Conservation (phyloP, 1,140 invertebrate species). For the Pomacea maculata region DNA sequence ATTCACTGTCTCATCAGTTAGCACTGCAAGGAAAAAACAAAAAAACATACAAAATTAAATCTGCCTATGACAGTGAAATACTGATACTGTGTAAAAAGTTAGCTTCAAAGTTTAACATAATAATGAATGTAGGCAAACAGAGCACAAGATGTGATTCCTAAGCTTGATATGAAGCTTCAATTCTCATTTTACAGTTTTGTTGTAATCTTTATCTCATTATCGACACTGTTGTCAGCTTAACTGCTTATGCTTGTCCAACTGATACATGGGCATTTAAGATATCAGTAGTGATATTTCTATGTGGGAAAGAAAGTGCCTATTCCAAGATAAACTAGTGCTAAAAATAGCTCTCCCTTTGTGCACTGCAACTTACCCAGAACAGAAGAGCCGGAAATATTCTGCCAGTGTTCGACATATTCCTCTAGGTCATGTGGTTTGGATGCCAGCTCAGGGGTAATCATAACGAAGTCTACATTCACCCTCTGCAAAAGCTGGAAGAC, state of each 20-base stretch:
- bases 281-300: not conserved
- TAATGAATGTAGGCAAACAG: not conserved
- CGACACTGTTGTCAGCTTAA: too few relatives aligned
- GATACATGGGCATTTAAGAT: not conserved
- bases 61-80: not conserved
- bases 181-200: not conserved
- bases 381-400: not conserved
- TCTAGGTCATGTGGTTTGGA: not conserved
- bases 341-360: not conserved
- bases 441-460: not conserved
- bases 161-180: not conserved
- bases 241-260: not conserved
- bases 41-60: not conserved
- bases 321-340: not conserved
- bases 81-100: not conserved
- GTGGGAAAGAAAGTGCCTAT: not conserved
- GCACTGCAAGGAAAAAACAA: slow-evolving; percentile 30
- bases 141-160: not conserved
- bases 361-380: slow-evolving; percentile 8
- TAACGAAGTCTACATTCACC: not conserved
- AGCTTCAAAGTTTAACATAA: not conserved
- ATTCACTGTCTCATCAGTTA: slow-evolving; percentile 32
- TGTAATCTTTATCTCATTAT: not conserved
- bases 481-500: slow-evolving; percentile 11
- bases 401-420: not conserved